phyloP scores from a whole-genome alignment of 2,797 vertebrate species.

The Coregonus suidteri region DNA sequence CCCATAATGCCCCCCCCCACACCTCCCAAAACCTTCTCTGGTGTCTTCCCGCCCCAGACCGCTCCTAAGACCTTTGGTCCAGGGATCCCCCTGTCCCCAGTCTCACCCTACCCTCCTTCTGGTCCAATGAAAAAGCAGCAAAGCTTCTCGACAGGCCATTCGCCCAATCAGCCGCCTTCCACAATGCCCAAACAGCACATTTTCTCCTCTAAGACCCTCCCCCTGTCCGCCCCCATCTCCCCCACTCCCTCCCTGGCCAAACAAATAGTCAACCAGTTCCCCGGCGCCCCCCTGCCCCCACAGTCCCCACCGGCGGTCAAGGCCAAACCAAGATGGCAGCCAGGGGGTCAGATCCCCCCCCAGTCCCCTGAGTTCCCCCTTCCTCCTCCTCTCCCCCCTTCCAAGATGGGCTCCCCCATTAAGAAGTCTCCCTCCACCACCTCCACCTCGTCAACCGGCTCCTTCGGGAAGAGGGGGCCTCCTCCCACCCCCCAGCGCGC shows the following conservation, averaged over 20 bases:
- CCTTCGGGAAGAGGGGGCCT: constrained; percentile 84
- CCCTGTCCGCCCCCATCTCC: constrained; percentile 73
- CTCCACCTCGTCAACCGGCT: constrained; percentile 49
- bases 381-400: constrained; percentile 80
- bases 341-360: constrained; percentile 66
- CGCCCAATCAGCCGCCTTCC: constrained; percentile 77
- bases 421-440: constrained; percentile 85
- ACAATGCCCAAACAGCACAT: constrained; percentile 91
- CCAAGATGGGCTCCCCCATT: constrained; percentile 82
- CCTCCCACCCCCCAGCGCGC: constrained; percentile 92
- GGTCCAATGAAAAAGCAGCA: constrained; percentile 81
- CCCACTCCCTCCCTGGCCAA: constrained; percentile 83
- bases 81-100: constrained; percentile 51
- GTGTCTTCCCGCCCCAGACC: constrained; percentile 76
- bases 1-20: constrained; percentile 70
- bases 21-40: constrained; percentile 81
- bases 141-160: constrained; percentile 75
- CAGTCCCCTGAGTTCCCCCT: constrained; percentile 91
- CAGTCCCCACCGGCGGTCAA: constrained; percentile 93
- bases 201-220: constrained; percentile 80
- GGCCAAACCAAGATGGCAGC: constrained; percentile 94
- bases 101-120: constrained; percentile 59
- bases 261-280: constrained; percentile 91
- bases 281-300: constrained; percentile 75
- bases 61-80: constrained; percentile 72